Evolutionary conservation across 2,888 invertebrate genomes (phyloP).

Genomic region (Ophion costatus): DNA sequence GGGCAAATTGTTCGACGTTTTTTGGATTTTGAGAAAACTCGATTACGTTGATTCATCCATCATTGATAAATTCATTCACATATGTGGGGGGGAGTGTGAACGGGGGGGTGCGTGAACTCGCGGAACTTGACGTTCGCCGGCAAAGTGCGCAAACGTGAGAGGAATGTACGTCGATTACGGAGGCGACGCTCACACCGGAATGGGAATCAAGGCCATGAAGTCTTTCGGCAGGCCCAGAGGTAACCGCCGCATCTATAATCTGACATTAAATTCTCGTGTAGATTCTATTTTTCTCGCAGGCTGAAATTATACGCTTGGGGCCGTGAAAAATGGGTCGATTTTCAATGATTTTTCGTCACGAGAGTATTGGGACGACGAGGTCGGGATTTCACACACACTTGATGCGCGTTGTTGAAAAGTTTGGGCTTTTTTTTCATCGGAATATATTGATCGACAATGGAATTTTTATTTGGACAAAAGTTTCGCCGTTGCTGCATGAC

Average conservation of each 20-base stretch:
- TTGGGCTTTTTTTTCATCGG: too few relatives aligned
- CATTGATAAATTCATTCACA: not conserved
- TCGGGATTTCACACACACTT: too few relatives aligned
- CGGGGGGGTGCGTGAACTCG: constrained; percentile 11
- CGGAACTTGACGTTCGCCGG: constrained; percentile 25
- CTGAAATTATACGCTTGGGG: too few relatives aligned
- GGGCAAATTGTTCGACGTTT: not conserved
- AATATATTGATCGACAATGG: too few relatives aligned
- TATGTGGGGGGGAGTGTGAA: constrained; percentile 19
- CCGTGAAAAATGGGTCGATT: too few relatives aligned
- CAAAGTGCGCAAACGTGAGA: constrained; percentile 54
- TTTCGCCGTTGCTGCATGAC: too few relatives aligned
- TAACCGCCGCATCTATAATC: constrained; percentile 81
- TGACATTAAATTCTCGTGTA: constrained; percentile 17
- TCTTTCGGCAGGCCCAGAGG: constrained; percentile 94
- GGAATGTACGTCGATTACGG: constrained; percentile 86
- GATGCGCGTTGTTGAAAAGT: too few relatives aligned
- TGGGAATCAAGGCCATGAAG: constrained; percentile 96
- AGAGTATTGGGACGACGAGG: too few relatives aligned
- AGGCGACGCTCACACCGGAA: constrained; percentile 86
- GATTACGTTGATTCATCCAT: not conserved
- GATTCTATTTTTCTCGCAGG: not conserved
- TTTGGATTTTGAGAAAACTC: not conserved
- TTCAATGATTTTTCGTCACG: too few relatives aligned
- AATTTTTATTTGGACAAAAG: too few relatives aligned